phyloP scores from a whole-genome alignment of 2,888 invertebrate species.

The Ennomos fuscantarius region DNA sequence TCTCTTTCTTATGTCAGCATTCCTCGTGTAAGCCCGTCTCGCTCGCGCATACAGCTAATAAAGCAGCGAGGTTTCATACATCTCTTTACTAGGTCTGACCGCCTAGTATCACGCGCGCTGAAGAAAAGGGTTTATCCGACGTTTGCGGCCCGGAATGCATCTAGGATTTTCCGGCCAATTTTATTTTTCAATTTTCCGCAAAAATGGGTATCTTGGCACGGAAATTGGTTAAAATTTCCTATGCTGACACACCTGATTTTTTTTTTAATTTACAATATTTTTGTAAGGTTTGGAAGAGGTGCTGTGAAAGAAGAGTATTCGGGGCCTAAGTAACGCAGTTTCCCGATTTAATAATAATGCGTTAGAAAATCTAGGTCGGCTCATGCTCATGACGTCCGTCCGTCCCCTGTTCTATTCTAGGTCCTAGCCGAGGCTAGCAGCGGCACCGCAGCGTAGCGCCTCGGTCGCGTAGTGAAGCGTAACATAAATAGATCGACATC shows the following conservation, averaged over 20 bases:
- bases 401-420: conserved; percentile 49
- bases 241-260: background rate
- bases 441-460: conserved; percentile 52
- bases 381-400: conserved; percentile 40
- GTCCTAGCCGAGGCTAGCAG: conserved; percentile 35
- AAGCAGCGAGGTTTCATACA: conserved; percentile 54
- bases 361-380: conserved; percentile 69
- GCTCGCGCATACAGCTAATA: conserved; percentile 58
- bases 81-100: conserved; percentile 68
- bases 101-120: conserved; percentile 85
- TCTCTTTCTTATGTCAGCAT: conserved; percentile 70
- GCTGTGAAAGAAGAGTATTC: conserved; percentile 7
- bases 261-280: conserved; percentile 3
- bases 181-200: conserved; percentile 65
- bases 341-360: conserved; percentile 27
- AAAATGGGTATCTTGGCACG: conserved; percentile 48
- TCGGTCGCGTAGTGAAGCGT: conserved; percentile 66
- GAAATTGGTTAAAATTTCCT: conserved; percentile 7
- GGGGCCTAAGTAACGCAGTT: conserved; percentile 20
- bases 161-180: conserved; percentile 76
- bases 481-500: conserved; percentile 69
- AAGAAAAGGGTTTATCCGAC: conserved; percentile 86
- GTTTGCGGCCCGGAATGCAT: conserved; percentile 72
- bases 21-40: conserved; percentile 68
- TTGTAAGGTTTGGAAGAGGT: background rate